phyloP scores from a whole-genome alignment of 30 jellyfish, hydroid and myxozoan genomes.

The Clytia hemisphaerica region DNA sequence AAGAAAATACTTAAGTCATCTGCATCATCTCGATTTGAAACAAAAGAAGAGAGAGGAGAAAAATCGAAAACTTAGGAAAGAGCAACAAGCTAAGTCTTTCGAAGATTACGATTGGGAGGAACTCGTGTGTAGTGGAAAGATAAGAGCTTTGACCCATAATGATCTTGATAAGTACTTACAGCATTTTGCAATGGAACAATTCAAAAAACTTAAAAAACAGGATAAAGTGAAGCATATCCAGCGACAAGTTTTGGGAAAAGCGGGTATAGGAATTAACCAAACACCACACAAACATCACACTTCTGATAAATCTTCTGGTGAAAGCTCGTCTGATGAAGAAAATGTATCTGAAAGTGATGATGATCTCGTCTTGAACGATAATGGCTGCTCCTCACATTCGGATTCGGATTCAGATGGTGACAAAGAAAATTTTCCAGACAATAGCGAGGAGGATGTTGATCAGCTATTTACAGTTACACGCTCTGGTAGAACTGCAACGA shows the following conservation, averaged over 20 bases:
- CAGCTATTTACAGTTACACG: slow-evolving; percentile 25
- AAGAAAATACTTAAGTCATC: slow-evolving; percentile 7
- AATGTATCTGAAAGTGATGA: slow-evolving; percentile 19
- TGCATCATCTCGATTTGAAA: slow-evolving; percentile 21
- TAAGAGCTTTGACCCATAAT: background rate
- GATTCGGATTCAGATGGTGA: slow-evolving; percentile 37
- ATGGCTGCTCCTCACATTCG: too few relatives aligned
- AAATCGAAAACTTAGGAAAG: slow-evolving; percentile 18
- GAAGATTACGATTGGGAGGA: slow-evolving; percentile 24
- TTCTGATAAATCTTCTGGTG: slow-evolving; percentile 16
- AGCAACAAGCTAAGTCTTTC: slow-evolving; percentile 18
- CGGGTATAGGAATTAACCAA: background rate
- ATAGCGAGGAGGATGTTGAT: slow-evolving; percentile 27
- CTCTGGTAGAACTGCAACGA: slow-evolving; percentile 34
- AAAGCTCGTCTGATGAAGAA: slow-evolving; percentile 14
- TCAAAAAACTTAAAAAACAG: slow-evolving; percentile 11
- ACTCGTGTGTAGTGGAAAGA: slow-evolving; percentile 10
- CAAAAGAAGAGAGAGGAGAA: slow-evolving; percentile 21
- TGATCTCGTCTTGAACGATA: slow-evolving; percentile 19
- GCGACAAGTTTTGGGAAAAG: slow-evolving; percentile 15
- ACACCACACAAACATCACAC: background rate
- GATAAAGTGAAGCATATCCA: slow-evolving; percentile 14
- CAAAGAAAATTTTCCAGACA: slow-evolving; percentile 4
- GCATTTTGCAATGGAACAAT: slow-evolving; percentile 4
- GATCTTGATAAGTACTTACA: slow-evolving; percentile 13